Evolutionary conservation across 2,888 invertebrate genomes (phyloP).

Genomic region (Caenorhabditis becei): DNA sequence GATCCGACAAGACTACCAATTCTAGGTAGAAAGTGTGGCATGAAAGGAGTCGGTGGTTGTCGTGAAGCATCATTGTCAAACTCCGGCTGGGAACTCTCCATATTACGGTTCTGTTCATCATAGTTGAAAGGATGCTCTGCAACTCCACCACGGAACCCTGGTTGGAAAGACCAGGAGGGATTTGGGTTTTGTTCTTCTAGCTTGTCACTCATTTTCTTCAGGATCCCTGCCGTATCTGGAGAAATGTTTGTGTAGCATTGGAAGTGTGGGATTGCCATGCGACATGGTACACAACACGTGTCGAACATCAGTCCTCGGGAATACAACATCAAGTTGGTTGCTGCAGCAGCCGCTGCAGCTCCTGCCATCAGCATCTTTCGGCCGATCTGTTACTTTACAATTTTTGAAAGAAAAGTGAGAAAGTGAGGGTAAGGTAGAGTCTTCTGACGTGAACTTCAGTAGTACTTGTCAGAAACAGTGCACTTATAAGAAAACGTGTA

Average conservation of each 20-base stretch:
- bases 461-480: background rate
- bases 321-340: constrained; percentile 11
- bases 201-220: constrained; percentile 36
- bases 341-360: background rate
- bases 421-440: background rate
- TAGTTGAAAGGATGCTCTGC: constrained; percentile 33
- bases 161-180: constrained; percentile 15
- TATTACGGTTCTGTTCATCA: constrained; percentile 26
- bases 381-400: background rate
- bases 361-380: background rate
- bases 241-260: constrained; percentile 5
- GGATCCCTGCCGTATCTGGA: constrained; percentile 1
- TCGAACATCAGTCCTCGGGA: constrained; percentile 16
- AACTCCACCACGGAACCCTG: constrained; percentile 1
- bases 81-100: background rate
- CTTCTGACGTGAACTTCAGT: constrained; percentile 6
- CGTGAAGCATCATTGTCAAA: constrained; percentile 34
- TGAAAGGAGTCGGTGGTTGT: constrained; percentile 24
- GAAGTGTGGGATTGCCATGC: constrained; percentile 31
- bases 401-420: background rate
- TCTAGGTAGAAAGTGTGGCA: constrained; percentile 49
- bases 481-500: background rate
- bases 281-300: constrained; percentile 30
- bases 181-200: constrained; percentile 15
- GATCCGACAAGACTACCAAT: constrained; percentile 27